These are phyloP conservation scores for Molossus molossus DNA, from an alignment of 2,797 vertebrate species.

Conservation along the genomic window DNA sequence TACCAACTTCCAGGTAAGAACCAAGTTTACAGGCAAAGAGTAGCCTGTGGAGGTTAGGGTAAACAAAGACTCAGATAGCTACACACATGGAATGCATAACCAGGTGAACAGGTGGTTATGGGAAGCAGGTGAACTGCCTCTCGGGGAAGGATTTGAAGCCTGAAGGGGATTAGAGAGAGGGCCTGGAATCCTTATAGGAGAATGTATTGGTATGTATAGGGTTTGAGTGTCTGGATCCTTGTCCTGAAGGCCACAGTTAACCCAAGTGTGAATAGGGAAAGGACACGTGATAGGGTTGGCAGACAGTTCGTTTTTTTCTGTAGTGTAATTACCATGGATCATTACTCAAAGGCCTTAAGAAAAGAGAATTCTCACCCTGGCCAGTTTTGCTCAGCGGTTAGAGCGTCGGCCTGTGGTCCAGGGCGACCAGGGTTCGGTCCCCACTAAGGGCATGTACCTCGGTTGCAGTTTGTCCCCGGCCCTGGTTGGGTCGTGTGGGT, in stretches of 20 bases:
- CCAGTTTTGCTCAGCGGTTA: too few species aligned
- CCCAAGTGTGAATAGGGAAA: background rate
- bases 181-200: background rate
- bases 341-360: background rate
- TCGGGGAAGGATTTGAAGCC: background rate
- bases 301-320: background rate
- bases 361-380: background rate
- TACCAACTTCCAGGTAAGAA: constrained; percentile 92
- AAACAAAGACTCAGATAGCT: background rate
- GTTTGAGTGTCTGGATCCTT: background rate
- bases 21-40: constrained; percentile 94
- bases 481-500: too few species aligned
- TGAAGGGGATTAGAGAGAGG: background rate
- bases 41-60: constrained; percentile 88
- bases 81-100: background rate
- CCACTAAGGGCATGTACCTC: too few species aligned
- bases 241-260: constrained; percentile 39
- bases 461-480: too few species aligned
- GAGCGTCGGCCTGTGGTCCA: too few species aligned
- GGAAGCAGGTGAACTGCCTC: background rate
- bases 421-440: too few species aligned
- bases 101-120: background rate
- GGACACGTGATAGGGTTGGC: background rate
- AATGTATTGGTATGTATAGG: background rate
- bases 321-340: background rate